Conservation (phyloP, 2,888 invertebrate genomes). For the Napeogenes sylphis region DNA sequence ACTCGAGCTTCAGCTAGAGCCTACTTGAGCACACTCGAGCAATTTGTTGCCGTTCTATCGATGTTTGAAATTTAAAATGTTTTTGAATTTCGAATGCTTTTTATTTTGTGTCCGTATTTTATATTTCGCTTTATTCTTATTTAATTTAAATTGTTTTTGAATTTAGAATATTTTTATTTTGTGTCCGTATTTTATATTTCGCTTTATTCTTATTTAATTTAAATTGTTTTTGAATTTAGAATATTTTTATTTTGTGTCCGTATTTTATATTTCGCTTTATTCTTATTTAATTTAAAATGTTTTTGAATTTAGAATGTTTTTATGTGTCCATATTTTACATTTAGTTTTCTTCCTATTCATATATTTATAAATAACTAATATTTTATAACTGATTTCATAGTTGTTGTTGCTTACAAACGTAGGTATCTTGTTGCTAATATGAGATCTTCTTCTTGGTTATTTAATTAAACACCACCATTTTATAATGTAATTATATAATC, state of each 20-base stretch:
- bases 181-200: background rate
- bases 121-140: background rate
- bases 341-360: background rate
- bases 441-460: no score
- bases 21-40: constrained; percentile 25
- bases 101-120: constrained; percentile 7
- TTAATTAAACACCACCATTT: no score
- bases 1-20: constrained; percentile 20
- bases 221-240: background rate
- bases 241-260: background rate
- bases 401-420: no score
- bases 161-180: background rate
- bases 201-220: constrained; percentile 1
- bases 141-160: constrained; percentile 3
- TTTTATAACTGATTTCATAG: no score
- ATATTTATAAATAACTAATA: constrained; percentile 1
- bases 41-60: constrained; percentile 27
- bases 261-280: background rate
- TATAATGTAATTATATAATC: no score
- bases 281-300: constrained; percentile 7
- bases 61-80: constrained; percentile 13
- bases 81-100: constrained; percentile 8
- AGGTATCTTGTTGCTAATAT: no score
- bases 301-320: background rate
- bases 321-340: background rate